These are phyloP conservation scores for Tenebrosternarchus preto DNA, from an alignment of 2,113 vertebrate genomes.

Conservation along the genomic window DNA sequence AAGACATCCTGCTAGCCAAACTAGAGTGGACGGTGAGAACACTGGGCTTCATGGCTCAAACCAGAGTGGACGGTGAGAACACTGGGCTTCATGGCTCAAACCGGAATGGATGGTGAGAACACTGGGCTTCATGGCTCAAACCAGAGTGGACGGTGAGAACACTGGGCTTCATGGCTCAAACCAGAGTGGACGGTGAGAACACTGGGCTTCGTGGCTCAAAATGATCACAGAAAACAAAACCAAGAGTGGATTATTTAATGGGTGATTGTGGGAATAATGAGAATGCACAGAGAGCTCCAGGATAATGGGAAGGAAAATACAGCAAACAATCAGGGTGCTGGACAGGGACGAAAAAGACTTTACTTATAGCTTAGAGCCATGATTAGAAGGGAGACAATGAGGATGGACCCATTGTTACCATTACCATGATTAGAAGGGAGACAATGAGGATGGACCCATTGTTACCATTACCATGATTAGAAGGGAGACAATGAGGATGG, in stretches of 20 bases:
- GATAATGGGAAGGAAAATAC: no score
- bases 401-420: no score
- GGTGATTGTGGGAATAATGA: not conserved
- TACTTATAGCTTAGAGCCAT: no score
- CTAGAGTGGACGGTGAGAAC: not conserved
- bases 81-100: not conserved
- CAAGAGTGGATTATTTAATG: not conserved
- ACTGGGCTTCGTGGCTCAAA: not conserved
- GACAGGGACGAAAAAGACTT: no score
- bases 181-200: not conserved
- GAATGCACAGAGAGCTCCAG: not conserved
- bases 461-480: no score
- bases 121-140: not conserved
- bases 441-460: no score
- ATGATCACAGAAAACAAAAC: not conserved
- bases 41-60: not conserved
- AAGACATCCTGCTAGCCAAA: constrained; percentile 29
- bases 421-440: no score
- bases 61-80: not conserved
- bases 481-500: no score
- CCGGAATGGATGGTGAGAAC: not conserved
- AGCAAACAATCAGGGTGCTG: no score
- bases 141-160: not conserved
- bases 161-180: not conserved
- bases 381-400: no score